These are phyloP conservation scores for Zeuzera pyrina DNA, from an alignment of 2,888 invertebrate genomes.

Conservation along the genomic window DNA sequence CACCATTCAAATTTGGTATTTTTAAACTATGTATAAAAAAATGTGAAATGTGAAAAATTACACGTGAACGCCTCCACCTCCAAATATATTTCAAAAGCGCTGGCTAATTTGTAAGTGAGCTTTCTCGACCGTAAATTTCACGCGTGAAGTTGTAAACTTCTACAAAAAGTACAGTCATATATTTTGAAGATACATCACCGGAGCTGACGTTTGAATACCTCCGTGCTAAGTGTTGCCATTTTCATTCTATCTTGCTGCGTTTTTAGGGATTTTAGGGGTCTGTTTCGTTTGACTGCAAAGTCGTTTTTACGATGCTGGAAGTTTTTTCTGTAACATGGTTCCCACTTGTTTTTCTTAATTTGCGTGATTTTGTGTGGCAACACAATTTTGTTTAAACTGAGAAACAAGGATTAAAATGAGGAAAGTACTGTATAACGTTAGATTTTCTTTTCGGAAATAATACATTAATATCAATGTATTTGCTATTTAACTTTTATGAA, in stretches of 20 bases:
- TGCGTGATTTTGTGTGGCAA: slow-evolving; percentile 13
- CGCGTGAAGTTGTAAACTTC: slow-evolving; percentile 49
- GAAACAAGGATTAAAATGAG: no score
- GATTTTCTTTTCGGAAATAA: no score
- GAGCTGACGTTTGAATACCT: slow-evolving; percentile 54
- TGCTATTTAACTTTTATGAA: no score
- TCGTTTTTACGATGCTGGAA: slow-evolving; percentile 9
- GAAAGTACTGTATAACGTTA: no score
- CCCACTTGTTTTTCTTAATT: slow-evolving; percentile 16
- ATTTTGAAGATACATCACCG: slow-evolving; percentile 56
- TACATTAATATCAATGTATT: no score
- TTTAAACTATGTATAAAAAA: slow-evolving; percentile 26
- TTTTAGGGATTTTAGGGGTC: slow-evolving; percentile 22
- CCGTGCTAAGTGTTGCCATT: slow-evolving; percentile 48
- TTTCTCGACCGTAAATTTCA: slow-evolving; percentile 43
- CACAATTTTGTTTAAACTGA: no score
- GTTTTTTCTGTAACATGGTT: slow-evolving; percentile 9
- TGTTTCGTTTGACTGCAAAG: slow-evolving; percentile 7
- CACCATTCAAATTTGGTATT: slow-evolving; percentile 29
- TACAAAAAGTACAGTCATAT: slow-evolving; percentile 57
- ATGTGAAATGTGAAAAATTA: slow-evolving; percentile 20
- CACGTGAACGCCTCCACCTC: slow-evolving; percentile 16
- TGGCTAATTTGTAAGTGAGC: slow-evolving; percentile 51
- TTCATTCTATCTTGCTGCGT: slow-evolving; percentile 27
- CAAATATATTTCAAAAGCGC: slow-evolving; percentile 27